These are phyloP conservation scores for Dascillus cervinus DNA, from an alignment of 2,888 invertebrate genomes.

Conservation along the genomic window DNA sequence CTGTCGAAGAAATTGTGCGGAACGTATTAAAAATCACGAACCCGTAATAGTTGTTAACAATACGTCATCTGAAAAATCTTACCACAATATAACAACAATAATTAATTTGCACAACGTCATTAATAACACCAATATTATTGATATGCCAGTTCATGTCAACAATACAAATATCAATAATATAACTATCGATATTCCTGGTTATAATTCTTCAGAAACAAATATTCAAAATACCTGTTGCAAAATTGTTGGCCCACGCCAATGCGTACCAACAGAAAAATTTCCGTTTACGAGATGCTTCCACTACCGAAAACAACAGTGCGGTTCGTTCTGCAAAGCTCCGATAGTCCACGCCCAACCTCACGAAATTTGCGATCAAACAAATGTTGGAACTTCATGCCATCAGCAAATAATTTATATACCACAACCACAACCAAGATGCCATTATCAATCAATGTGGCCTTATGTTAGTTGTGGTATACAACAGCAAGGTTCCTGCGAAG, in stretches of 20 bases:
- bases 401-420: constrained; percentile 33
- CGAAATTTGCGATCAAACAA: constrained; percentile 21
- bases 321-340: constrained; percentile 30
- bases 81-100: constrained; percentile 39
- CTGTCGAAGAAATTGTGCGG: constrained; percentile 25
- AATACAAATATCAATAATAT: constrained; percentile 39
- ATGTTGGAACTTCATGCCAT: constrained; percentile 22
- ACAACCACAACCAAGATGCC: constrained; percentile 36
- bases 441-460: constrained; percentile 35
- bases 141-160: constrained; percentile 38
- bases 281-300: constrained; percentile 36
- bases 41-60: constrained; percentile 2
- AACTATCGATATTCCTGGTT: constrained; percentile 18
- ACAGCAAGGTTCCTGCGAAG: constrained; percentile 27
- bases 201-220: background rate
- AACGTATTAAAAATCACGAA: constrained; percentile 4
- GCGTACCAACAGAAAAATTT: constrained; percentile 25
- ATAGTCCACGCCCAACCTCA: constrained; percentile 36
- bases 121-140: constrained; percentile 40
- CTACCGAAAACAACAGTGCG: constrained; percentile 33
- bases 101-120: constrained; percentile 40
- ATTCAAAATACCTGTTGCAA: constrained; percentile 33
- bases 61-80: constrained; percentile 5
- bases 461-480: constrained; percentile 33
- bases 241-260: constrained; percentile 38